phyloP scores from a whole-genome alignment of 2,888 invertebrate species.

The Drosophila kanekoi region DNA sequence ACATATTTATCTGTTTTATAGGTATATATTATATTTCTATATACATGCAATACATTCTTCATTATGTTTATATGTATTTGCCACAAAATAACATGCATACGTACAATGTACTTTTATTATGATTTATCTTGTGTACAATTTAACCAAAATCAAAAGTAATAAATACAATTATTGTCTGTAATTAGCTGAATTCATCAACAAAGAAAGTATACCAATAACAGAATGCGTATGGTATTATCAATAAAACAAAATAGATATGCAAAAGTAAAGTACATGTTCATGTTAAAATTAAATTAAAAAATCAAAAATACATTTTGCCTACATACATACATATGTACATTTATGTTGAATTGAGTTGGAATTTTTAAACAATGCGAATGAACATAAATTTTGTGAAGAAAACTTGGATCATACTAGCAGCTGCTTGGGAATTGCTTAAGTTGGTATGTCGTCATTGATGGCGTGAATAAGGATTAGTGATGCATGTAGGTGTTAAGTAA shows the following conservation, averaged over 20 bases:
- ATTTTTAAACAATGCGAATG: constrained; percentile 48
- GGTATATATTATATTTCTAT: constrained; percentile 47
- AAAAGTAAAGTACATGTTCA: constrained; percentile 69
- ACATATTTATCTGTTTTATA: constrained; percentile 63
- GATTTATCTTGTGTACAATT: constrained; percentile 60
- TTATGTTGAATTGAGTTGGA: constrained; percentile 54
- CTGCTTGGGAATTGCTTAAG: no score
- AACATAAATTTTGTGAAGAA: constrained; percentile 56
- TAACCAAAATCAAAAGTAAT: constrained; percentile 65
- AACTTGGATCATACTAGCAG: constrained; percentile 39
- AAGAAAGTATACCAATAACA: constrained; percentile 61
- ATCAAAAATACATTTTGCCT: constrained; percentile 61
- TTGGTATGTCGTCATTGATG: no score
- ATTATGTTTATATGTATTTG: constrained; percentile 59
- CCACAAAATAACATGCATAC: constrained; percentile 52
- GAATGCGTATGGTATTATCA: constrained; percentile 64
- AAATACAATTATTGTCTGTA: constrained; percentile 68
- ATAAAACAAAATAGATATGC: constrained; percentile 69
- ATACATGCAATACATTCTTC: constrained; percentile 49
- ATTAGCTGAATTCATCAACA: constrained; percentile 67
- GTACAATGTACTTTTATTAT: constrained; percentile 68
- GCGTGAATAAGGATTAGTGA: no score
- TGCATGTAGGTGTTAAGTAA: no score
- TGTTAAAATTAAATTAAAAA: constrained; percentile 64
- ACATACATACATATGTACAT: constrained; percentile 53